Conservation (phyloP, 2,797 vertebrate genomes). For the Linurgus olivaceus region DNA sequence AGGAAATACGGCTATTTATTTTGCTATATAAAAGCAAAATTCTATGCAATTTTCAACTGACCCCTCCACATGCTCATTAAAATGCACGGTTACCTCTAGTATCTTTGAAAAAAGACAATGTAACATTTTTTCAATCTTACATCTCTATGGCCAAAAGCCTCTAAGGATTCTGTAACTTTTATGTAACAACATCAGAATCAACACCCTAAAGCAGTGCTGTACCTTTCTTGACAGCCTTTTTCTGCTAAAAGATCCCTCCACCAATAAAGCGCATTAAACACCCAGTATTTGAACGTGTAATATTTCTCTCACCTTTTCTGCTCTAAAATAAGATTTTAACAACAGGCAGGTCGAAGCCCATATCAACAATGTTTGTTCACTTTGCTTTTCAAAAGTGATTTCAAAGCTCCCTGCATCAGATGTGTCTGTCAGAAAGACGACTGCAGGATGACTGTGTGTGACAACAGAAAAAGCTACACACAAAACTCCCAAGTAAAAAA, state of each 20-base stretch:
- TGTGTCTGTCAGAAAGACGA: rapidly evolving
- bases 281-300: rapidly evolving
- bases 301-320: not conserved
- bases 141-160: not conserved
- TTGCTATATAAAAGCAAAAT: not conserved
- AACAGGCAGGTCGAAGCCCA: not conserved
- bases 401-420: not conserved
- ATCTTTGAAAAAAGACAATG: not conserved
- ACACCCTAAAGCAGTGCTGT: not conserved
- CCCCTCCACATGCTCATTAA: not conserved
- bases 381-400: not conserved
- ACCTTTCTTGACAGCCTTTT: not conserved
- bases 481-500: not conserved
- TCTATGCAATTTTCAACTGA: not conserved
- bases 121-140: not conserved
- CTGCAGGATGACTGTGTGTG: rapidly evolving
- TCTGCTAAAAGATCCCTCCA: not conserved
- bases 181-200: not conserved
- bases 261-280: not conserved
- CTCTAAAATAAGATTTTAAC: not conserved
- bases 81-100: not conserved
- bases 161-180: not conserved
- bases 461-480: not conserved
- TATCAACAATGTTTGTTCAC: not conserved
- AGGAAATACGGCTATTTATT: not conserved